These are phyloP conservation scores for Actinernus sp. DNA, from an alignment of 92 coral and sea anemone species.

Conservation along the genomic window DNA sequence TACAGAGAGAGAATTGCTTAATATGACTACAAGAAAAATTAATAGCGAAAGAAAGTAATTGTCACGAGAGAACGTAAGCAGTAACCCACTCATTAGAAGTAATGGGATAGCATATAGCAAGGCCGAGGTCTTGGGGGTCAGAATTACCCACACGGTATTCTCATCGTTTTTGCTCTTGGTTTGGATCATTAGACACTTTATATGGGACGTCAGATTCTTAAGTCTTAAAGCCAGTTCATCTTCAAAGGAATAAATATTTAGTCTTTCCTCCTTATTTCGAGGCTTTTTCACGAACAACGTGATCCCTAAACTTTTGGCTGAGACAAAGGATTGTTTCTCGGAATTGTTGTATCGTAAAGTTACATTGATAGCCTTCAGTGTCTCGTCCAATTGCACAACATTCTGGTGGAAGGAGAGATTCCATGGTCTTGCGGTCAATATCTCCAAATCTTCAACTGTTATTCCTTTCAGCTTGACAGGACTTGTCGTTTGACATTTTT, in stretches of 20 bases:
- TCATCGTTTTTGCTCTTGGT: background rate
- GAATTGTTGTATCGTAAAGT: background rate
- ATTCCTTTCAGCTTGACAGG: background rate
- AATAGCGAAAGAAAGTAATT: background rate
- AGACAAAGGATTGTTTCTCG: background rate
- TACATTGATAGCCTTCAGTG: background rate
- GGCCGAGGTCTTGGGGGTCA: slow-evolving; percentile 11
- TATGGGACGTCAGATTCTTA: background rate
- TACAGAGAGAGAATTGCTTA: background rate
- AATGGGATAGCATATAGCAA: slow-evolving; percentile 3
- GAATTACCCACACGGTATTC: background rate
- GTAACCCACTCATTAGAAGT: slow-evolving; percentile 10
- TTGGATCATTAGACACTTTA: background rate
- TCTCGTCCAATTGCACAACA: background rate
- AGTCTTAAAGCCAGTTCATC: background rate
- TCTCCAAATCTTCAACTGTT: background rate
- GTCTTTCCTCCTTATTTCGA: background rate
- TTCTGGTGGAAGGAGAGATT: background rate
- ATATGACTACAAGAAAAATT: background rate
- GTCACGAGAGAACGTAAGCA: background rate
- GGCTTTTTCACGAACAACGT: background rate
- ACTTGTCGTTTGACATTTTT: background rate
- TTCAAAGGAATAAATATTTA: background rate
- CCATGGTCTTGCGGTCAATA: background rate
- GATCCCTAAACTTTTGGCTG: background rate